phyloP scores from a whole-genome alignment of 1,140 invertebrate species.

The Drosophila arawakana region DNA sequence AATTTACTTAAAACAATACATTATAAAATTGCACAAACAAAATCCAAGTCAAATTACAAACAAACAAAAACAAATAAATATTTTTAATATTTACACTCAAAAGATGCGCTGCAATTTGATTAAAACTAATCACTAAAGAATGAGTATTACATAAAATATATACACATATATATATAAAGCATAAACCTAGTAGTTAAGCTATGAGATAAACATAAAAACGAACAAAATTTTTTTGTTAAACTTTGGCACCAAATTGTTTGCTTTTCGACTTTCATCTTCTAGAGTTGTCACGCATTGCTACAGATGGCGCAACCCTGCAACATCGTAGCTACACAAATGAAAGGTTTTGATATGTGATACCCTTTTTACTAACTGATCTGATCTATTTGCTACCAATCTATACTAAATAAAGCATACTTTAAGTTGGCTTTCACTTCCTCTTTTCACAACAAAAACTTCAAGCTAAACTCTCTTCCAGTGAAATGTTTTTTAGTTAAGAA shows the following conservation, averaged over 20 bases:
- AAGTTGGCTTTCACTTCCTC: slow-evolving; percentile 2
- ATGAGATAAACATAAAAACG: slow-evolving; percentile 11
- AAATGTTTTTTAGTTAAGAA: slow-evolving; percentile 37
- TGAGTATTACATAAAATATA: slow-evolving; percentile 59
- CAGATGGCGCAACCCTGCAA: slow-evolving; percentile 26
- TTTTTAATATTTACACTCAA: slow-evolving; percentile 75
- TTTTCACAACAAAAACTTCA: slow-evolving; percentile 10
- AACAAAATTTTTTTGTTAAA: slow-evolving; percentile 1
- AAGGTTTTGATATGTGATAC: slow-evolving; percentile 47
- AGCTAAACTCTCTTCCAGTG: slow-evolving; percentile 63
- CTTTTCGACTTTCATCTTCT: slow-evolving; percentile 10
- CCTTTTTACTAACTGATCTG: slow-evolving; percentile 17
- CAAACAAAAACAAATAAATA: slow-evolving; percentile 44
- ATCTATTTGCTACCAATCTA: background rate
- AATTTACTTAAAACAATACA: slow-evolving; percentile 17
- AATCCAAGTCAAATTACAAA: slow-evolving; percentile 74
- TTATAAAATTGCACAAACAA: slow-evolving; percentile 34
- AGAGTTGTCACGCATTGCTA: slow-evolving; percentile 36
- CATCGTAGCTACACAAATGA: slow-evolving; percentile 26
- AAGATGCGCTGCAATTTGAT: slow-evolving; percentile 48
- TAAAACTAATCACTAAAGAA: slow-evolving; percentile 50
- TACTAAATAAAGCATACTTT: background rate
- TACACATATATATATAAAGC: slow-evolving; percentile 7
- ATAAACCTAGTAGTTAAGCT: slow-evolving; percentile 31
- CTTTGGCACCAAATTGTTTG: slow-evolving; percentile 12